Evolutionary conservation across 2,888 invertebrate species (phyloP).

Genomic region (Colostygia pectinataria): DNA sequence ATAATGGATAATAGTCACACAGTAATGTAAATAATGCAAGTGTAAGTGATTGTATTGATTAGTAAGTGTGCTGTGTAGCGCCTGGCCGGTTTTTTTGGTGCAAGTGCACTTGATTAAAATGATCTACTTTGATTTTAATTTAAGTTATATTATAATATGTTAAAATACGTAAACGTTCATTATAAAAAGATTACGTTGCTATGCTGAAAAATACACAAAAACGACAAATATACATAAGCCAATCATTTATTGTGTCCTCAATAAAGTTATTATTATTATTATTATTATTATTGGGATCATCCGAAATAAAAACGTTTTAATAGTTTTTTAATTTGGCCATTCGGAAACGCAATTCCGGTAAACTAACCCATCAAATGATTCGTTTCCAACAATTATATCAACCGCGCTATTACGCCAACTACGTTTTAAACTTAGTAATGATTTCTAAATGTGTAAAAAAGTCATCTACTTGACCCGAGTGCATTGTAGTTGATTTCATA

Average conservation of each 20-base stretch:
- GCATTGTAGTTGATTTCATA: conserved; percentile 70
- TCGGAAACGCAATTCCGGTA: conserved; percentile 40
- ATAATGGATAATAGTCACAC: background rate
- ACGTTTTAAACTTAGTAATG: conserved; percentile 48
- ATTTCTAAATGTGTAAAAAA: conserved; percentile 66
- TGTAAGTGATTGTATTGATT: conserved; percentile 39
- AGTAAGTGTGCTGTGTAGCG: conserved; percentile 33
- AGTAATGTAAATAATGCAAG: conserved; percentile 37
- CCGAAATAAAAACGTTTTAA: too few relatives aligned
- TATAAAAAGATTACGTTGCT: too few relatives aligned
- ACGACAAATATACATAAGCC: too few relatives aligned
- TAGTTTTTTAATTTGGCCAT: conserved; percentile 4
- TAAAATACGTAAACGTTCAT: background rate
- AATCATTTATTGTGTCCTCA: too few relatives aligned
- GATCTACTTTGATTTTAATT: conserved; percentile 58
- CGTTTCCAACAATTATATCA: conserved; percentile 10
- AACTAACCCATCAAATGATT: background rate
- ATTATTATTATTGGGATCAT: too few relatives aligned
- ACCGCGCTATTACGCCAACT: conserved; percentile 41
- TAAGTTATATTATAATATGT: conserved; percentile 38
- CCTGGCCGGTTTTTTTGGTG: conserved; percentile 53
- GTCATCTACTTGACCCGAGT: conserved; percentile 60
- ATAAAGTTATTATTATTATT: too few relatives aligned
- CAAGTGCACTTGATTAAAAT: conserved; percentile 65
- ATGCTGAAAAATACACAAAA: too few relatives aligned